These are phyloP conservation scores for Tinamus major DNA, from an alignment of 2,797 vertebrate genomes.

Conservation along the genomic window DNA sequence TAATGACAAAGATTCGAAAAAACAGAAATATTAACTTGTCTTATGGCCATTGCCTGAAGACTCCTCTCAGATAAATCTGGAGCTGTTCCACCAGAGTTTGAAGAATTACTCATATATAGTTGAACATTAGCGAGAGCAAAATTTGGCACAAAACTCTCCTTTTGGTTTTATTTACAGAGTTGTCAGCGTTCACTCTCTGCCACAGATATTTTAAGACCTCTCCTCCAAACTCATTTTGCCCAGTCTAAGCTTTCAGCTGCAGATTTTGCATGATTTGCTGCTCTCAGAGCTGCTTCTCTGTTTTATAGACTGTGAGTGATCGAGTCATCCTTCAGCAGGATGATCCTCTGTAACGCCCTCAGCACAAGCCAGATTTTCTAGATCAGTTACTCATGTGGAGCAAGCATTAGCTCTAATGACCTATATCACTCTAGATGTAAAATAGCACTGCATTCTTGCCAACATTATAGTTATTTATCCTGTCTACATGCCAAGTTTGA, in stretches of 20 bases:
- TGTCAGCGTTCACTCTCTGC: neutral
- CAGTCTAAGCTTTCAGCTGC: neutral
- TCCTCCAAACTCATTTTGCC: neutral
- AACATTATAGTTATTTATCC: neutral
- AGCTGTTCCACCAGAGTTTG: neutral
- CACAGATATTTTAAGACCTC: neutral
- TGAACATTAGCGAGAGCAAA: neutral
- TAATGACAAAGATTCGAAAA: neutral
- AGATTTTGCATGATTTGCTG: neutral
- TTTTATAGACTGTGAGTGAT: neutral
- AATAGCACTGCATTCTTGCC: neutral
- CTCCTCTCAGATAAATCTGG: neutral
- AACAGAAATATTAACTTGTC: neutral
- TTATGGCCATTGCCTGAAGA: neutral
- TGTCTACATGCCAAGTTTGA: neutral
- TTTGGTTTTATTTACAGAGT: neutral
- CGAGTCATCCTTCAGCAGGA: neutral
- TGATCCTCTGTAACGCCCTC: neutral
- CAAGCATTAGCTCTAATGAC: neutral
- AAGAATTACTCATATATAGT: neutral
- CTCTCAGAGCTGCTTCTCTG: neutral
- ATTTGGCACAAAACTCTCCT: neutral
- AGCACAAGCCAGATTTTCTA: neutral
- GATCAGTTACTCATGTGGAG: neutral
- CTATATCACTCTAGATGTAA: neutral